A percentile compares a stretch with the other conserved stretches of the same genome.
Evolutionary conservation across 2,888 invertebrate species (phyloP).

Genomic region (Synergus itoensis): DNA sequence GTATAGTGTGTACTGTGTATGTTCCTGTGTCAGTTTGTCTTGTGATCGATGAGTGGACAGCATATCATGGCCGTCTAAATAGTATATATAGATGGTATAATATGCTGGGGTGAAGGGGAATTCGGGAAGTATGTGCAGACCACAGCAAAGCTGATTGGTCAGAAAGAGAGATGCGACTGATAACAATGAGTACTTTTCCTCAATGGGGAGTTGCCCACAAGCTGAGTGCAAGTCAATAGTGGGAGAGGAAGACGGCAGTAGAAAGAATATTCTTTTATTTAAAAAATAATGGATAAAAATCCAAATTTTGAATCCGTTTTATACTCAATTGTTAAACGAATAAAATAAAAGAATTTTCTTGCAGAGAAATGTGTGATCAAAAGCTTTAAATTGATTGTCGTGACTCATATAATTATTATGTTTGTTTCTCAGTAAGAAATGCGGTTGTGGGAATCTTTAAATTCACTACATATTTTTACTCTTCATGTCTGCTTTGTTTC

Average conservation of each 20-base stretch:
- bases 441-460: neutral
- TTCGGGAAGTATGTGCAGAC: neutral
- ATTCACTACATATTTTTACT: neutral
- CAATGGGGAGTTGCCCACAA: conserved; percentile 1
- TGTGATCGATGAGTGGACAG: conserved; percentile 13
- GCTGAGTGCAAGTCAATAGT: neutral
- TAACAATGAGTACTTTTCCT: conserved; percentile 39
- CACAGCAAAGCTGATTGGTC: conserved; percentile 34
- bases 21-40: conserved; percentile 1
- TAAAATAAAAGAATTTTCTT: neutral
- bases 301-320: neutral
- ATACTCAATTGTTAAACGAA: neutral
- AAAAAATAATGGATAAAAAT: neutral
- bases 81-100: neutral
- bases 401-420: neutral
- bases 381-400: conserved; percentile 7
- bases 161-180: conserved; percentile 20
- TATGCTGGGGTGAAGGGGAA: conserved; percentile 7
- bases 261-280: neutral
- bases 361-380: neutral
- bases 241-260: neutral
- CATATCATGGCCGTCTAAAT: conserved; percentile 5
- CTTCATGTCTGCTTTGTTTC: conserved; percentile 12
- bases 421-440: conserved; percentile 7
- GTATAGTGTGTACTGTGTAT: neutral